Conservation (phyloP, 2,113 vertebrate genomes). For the Daubentonia madagascariensis region DNA sequence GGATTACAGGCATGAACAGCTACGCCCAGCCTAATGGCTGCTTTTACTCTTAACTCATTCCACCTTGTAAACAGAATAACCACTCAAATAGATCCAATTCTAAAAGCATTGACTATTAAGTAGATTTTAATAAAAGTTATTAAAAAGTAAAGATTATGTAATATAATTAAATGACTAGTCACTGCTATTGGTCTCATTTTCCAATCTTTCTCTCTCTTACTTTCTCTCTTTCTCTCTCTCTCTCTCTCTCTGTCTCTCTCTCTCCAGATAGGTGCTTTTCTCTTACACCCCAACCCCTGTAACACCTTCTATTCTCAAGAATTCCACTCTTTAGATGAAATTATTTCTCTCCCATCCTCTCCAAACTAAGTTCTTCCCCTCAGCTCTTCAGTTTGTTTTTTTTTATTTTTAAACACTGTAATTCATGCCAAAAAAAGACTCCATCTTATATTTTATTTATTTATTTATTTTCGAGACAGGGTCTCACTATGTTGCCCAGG, state of each 20-base stretch:
- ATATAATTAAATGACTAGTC: neutral
- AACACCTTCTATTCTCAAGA: neutral
- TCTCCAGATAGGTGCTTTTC: neutral
- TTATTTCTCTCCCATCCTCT: neutral
- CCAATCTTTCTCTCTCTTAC: neutral
- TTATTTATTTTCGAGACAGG: too few species aligned
- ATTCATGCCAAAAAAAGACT: too few species aligned
- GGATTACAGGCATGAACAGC: too few species aligned
- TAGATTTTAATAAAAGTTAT: neutral
- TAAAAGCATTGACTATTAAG: neutral
- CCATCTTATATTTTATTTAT: too few species aligned
- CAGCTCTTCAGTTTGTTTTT: neutral
- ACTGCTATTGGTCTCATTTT: neutral
- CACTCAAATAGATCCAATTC: neutral
- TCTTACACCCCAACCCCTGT: neutral
- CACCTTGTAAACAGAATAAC: neutral
- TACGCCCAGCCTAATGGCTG: neutral
- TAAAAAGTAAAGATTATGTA: neutral
- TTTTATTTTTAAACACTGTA: too few species aligned
- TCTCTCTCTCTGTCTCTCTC: neutral
- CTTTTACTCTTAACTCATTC: neutral
- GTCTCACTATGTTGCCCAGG: too few species aligned
- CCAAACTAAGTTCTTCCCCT: neutral
- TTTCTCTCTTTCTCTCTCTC: neutral
- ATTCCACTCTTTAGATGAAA: neutral